Conservation (phyloP, 1,140 invertebrate genomes). For the Temnothorax longispinosus region DNA sequence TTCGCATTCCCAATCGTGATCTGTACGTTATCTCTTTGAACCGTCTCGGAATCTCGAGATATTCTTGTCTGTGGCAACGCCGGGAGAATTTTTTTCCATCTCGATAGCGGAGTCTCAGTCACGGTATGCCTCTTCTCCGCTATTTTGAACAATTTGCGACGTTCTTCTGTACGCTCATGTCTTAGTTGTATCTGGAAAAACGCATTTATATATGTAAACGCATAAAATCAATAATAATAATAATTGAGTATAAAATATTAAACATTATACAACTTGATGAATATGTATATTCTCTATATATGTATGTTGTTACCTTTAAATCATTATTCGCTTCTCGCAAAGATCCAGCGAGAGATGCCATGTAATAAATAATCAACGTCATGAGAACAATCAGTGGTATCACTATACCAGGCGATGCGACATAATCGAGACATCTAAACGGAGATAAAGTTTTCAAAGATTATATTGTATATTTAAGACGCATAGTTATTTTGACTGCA, state of each 20-base stretch:
- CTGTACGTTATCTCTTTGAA: not conserved
- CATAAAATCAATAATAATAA: not conserved
- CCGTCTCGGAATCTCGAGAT: not conserved
- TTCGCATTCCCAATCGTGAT: conserved; percentile 79
- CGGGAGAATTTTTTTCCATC: conserved; percentile 91
- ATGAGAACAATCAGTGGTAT: conserved; percentile 97
- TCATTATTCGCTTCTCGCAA: conserved; percentile 97
- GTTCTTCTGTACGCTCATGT: conserved; percentile 95
- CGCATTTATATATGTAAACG: not conserved
- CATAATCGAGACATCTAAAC: conserved; percentile 91
- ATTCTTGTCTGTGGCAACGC: conserved; percentile 80
- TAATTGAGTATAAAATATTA: conserved; percentile 1
- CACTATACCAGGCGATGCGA: conserved; percentile 97
- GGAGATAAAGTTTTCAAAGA: conserved; percentile 79
- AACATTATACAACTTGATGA: not conserved
- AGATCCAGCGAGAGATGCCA: conserved; percentile 95
- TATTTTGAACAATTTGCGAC: conserved; percentile 96
- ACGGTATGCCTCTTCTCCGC: conserved; percentile 89
- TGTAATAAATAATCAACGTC: conserved; percentile 97
- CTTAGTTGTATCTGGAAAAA: conserved; percentile 90
- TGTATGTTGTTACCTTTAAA: conserved; percentile 88
- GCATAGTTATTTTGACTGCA: not conserved
- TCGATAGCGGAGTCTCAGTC: conserved; percentile 88
- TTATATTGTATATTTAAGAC: conserved; percentile 10
- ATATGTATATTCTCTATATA: not conserved